Percentiles rank a stretch among this genome's conserved stretches.
Evolutionary conservation across 2,888 invertebrate genomes (phyloP).

Genomic region (Cerastis leucographa): DNA sequence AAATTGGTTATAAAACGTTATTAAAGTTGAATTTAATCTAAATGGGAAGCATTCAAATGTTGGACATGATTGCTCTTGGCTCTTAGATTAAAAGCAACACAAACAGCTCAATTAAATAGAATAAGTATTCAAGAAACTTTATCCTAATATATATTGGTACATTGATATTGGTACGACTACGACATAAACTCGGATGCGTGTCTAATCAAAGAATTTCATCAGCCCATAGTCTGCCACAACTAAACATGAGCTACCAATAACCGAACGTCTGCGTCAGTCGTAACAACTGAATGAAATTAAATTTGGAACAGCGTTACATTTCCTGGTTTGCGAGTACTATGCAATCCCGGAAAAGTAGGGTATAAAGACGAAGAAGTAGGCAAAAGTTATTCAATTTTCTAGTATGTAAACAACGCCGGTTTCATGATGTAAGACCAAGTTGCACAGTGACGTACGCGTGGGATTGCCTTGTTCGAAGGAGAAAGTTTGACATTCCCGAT

Average conservation of each 20-base stretch:
- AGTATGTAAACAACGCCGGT: constrained; percentile 51
- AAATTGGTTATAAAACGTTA: constrained; percentile 71
- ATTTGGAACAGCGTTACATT: constrained; percentile 45
- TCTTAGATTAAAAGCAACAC: constrained; percentile 9
- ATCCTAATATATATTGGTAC: constrained; percentile 1
- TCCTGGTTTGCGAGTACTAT: constrained; percentile 17
- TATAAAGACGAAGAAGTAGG: constrained; percentile 10
- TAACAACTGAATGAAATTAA: constrained; percentile 41
- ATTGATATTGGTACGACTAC: neutral
- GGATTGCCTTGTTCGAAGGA: constrained; percentile 73
- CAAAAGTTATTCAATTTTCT: constrained; percentile 44
- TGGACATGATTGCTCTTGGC: constrained; percentile 21
- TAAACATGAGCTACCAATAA: constrained; percentile 21
- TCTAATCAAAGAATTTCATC: constrained; percentile 25
- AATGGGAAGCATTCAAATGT: constrained; percentile 59
- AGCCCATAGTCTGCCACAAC: constrained; percentile 9
- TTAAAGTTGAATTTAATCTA: constrained; percentile 49
- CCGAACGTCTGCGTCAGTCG: constrained; percentile 6
- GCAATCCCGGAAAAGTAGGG: constrained; percentile 46
- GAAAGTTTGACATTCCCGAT: constrained; percentile 76
- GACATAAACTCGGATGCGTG: constrained; percentile 1
- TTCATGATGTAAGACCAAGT: constrained; percentile 64
- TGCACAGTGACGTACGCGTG: constrained; percentile 70
- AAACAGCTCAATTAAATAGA: constrained; percentile 17
- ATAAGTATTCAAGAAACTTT: constrained; percentile 17